Base-by-base conservation (phyloP, 2,888 invertebrate genomes). In the Spatulosminthurus flaviceps region DNA sequence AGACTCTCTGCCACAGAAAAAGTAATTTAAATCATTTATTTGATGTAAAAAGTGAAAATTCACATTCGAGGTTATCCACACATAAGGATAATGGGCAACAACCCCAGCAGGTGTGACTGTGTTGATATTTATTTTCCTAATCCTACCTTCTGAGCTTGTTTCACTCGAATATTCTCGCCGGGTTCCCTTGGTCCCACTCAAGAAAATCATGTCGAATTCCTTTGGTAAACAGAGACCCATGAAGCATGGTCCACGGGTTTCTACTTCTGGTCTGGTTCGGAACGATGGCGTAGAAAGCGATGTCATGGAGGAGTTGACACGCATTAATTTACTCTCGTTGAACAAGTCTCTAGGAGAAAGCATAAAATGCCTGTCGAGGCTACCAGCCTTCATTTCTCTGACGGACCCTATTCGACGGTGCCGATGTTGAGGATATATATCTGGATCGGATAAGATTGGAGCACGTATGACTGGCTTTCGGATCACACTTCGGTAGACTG, bases 221-320 rank as follows among this genome's bases (percentile, higher is more conserved):
- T 90, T 89, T 9, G 95, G 94, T 84, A 94, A 89, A 86, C 93
- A 91, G 79, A 95, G 91, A 26, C 94, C 94, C 89, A 93, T 91
- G 86, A 92, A 93, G 83, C 90, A 88, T 34, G 89, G 88, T 67
- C 90, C 91, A 69, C 89, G 90, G 60, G 75, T 85, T 82, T 84
- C 83, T 16, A 81, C 79, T 60, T 82, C 85, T 22, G 80, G 85
- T 34, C 82, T 82, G 16, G 82, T 79, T 61, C 85, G 80, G 66
- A 85, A 85, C 0, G 84, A 83, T 4, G 84, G 83, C 0, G 85
- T 84, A 4, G 83, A 84, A n/a, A 86, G 77, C 13, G 85, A 85
- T 22, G 85, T 86, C 81, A 86, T 72, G n/a, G 86, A 86, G 19
- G 86, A 86, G 69, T 85, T 83, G 7, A 84, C 85, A 64, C 85